Conservation (phyloP, 2,888 invertebrate species). For the Epirrhoe alternata region DNA sequence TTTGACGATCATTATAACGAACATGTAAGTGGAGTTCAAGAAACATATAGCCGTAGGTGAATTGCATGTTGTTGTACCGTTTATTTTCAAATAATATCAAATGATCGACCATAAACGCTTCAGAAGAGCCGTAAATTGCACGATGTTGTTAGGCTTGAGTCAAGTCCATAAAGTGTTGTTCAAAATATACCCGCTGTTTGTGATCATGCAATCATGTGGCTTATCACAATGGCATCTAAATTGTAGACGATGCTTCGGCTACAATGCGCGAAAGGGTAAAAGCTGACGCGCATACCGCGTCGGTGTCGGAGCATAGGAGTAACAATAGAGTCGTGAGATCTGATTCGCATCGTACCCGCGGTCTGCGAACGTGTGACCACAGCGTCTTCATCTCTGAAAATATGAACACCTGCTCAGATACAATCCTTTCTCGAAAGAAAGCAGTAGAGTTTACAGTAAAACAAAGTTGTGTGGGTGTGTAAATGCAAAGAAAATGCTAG, state of each 20-base stretch:
- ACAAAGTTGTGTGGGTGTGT: conserved; percentile 47
- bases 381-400: conserved; percentile 54
- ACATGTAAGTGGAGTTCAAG: conserved; percentile 14
- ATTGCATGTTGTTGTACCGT: conserved; percentile 40
- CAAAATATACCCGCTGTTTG: conserved; percentile 52
- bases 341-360: conserved; percentile 62
- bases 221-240: conserved; percentile 68
- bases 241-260: conserved; percentile 48
- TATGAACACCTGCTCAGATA: conserved; percentile 48
- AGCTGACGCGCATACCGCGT: conserved; percentile 66
- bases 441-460: conserved; percentile 41
- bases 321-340: conserved; percentile 81
- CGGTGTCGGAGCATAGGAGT: conserved; percentile 68
- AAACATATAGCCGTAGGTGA: conserved; percentile 21
- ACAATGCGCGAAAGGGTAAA: conserved; percentile 73
- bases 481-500: conserved; percentile 63
- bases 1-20: conserved; percentile 15
- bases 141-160: conserved; percentile 37
- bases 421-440: conserved; percentile 40
- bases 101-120: conserved; percentile 36
- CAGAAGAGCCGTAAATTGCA: conserved; percentile 32
- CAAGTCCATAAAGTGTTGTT: conserved; percentile 42
- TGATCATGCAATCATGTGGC: conserved; percentile 60
- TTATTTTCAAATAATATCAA: conserved; percentile 37
- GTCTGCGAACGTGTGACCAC: conserved; percentile 58